Percentiles rank a stretch among this genome's conserved stretches.
These are phyloP conservation scores for Polypedilum pembai DNA, from an alignment of 1,140 invertebrate species.

Conservation along the genomic window DNA sequence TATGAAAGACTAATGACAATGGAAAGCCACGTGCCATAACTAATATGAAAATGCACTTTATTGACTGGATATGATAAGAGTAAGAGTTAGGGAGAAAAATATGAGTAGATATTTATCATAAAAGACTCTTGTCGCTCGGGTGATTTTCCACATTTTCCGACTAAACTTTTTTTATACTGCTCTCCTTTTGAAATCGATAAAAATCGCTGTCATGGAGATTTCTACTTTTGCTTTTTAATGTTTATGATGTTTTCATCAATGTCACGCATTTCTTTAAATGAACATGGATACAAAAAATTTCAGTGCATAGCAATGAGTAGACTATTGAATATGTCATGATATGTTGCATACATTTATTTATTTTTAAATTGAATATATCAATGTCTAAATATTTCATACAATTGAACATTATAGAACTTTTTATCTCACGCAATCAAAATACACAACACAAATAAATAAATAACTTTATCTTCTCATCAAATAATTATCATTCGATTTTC, in stretches of 20 bases:
- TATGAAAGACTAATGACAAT: conserved; percentile 23
- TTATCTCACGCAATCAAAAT: too few species aligned
- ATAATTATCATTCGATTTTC: background rate
- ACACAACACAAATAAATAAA: background rate
- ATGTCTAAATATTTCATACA: too few species aligned
- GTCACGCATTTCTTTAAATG: background rate
- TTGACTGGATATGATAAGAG: conserved; percentile 25
- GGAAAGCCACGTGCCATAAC: conserved; percentile 23
- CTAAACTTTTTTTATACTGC: background rate
- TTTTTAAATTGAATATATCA: too few species aligned
- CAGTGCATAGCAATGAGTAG: background rate
- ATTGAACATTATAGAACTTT: too few species aligned
- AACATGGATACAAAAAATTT: background rate
- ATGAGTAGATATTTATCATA: conserved; percentile 15
- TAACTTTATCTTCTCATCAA: background rate
- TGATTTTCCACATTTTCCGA: background rate
- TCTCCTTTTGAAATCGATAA: background rate
- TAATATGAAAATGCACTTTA: conserved; percentile 26
- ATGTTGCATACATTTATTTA: too few species aligned
- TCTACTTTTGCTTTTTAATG: background rate
- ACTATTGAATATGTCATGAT: too few species aligned
- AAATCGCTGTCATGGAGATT: background rate
- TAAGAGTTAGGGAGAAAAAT: background rate
- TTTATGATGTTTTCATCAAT: background rate
- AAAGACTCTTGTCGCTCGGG: background rate